A percentile compares a stretch with the other conserved stretches of the same genome.
These are phyloP conservation scores for Sturnira hondurensis DNA, from an alignment of 2,113 vertebrate genomes.

Conservation along the genomic window DNA sequence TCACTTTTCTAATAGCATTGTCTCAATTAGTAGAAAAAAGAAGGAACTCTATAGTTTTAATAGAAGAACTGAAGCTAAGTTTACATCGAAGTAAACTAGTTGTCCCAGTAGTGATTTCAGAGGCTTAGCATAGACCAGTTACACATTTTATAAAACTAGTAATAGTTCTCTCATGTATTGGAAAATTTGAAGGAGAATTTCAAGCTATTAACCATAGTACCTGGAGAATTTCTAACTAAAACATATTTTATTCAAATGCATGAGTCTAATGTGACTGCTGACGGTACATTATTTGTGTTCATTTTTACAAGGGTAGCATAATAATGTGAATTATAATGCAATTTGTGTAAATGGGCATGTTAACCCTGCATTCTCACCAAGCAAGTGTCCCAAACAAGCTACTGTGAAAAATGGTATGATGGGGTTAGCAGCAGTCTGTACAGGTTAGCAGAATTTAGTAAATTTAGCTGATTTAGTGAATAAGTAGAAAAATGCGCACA, in stretches of 20 bases:
- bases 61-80: background rate
- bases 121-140: background rate
- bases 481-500: background rate
- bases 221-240: background rate
- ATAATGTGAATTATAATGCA: background rate
- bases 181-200: background rate
- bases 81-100: background rate
- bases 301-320: background rate
- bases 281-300: background rate
- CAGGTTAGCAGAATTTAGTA: background rate
- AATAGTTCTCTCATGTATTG: background rate
- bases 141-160: background rate
- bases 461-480: background rate
- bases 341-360: background rate
- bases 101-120: background rate
- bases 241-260: background rate
- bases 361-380: background rate
- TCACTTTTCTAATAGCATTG: background rate
- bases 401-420: background rate
- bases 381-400: background rate
- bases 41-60: background rate
- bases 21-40: background rate
- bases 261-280: background rate
- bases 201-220: background rate
- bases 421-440: background rate